Base-by-base conservation (phyloP, 1,140 invertebrate genomes). In the Aphis craccivora region DNA sequence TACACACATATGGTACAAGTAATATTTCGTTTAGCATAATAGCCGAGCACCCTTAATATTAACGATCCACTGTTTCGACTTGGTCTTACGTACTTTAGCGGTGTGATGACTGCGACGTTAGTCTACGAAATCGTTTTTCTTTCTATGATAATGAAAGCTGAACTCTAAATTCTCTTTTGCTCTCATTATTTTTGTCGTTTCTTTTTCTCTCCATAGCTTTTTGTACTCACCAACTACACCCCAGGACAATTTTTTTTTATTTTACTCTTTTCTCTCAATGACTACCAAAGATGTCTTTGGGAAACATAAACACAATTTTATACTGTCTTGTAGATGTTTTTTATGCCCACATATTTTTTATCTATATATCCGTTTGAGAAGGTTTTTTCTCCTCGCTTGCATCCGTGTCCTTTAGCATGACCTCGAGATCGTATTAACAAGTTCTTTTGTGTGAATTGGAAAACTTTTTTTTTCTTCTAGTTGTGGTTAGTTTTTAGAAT, bases 361-460 rank as follows among this genome's bases (percentile, higher is more conserved):
- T 88, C 88, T 89, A 55, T 55, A 40, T 14, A 55, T 89, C 51
- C 88, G 55, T 90, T 30, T 43, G 89, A 90, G 89, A 67, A 67
- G 55, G 2, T 67, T 90, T 90, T 40, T 60, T 43, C 25, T 51
- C 83, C 22, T 51, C 25, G 51, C 48, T 93, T 18, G 40, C 25
- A n/a, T 30, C 37, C 81, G 91, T 40, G 45, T 40, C 48, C 43
- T 40, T 25, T 22, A 30, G 25, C 35, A 40, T 86, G 81, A 53
- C 81, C 48, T 86, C 45, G 35, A 43, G n/a, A 53, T 93, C 76
- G 48, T 93, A 93, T 93, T 93, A 93, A 93, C 91, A 93, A 84
- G 67, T 93, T 93, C 67, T 93, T 93, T 93, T 93, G 81, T 93
- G 81, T 43, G 91, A 53, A 93, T 93, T 93, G 81, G 81, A 93